These are phyloP conservation scores for Tipula helvola DNA, from an alignment of 2,888 invertebrate species.

Conservation along the genomic window DNA sequence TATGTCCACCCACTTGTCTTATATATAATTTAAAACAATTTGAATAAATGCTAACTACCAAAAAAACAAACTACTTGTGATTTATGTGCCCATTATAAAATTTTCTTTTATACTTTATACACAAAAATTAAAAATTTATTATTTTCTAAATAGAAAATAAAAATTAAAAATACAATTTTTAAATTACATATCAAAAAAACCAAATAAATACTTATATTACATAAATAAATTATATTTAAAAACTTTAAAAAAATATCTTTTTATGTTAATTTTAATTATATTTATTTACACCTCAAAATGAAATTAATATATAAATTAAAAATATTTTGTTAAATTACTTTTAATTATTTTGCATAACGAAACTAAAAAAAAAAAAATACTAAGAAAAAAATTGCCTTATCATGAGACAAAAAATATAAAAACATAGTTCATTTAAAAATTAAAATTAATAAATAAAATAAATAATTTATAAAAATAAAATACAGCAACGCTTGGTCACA, in stretches of 20 bases:
- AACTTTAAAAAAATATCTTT: neutral
- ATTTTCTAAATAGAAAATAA: neutral
- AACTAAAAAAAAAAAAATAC: neutral
- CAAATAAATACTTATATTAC: neutral
- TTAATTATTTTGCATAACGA: neutral
- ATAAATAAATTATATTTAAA: constrained; percentile 4
- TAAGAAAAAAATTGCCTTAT: neutral
- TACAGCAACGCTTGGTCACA: neutral
- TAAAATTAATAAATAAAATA: neutral
- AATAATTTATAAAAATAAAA: neutral
- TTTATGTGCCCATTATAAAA: neutral
- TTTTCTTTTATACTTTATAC: neutral
- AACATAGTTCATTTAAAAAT: neutral
- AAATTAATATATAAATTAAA: neutral
- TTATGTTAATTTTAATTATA: neutral
- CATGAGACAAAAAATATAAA: constrained; percentile 4
- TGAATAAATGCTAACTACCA: neutral
- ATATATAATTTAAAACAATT: neutral
- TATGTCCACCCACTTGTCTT: neutral
- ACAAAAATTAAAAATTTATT: neutral
- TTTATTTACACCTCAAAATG: neutral
- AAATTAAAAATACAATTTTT: neutral
- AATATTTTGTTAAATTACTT: neutral
- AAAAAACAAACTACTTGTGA: neutral
- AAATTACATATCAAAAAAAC: neutral